Evolutionary conservation across 2,888 invertebrate genomes (phyloP).

Genomic region (Sinotaia quadrata): DNA sequence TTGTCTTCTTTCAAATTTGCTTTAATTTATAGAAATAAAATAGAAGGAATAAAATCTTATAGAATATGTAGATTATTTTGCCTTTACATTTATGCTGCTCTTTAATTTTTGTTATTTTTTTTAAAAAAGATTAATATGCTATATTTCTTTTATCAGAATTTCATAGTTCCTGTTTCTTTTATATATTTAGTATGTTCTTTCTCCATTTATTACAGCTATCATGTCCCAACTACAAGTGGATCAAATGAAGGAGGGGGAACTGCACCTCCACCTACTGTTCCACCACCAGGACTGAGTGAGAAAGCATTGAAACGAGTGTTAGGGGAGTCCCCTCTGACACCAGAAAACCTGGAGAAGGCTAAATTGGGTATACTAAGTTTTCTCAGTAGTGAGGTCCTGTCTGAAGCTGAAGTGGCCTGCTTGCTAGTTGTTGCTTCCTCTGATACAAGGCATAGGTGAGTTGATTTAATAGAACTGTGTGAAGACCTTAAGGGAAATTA

Average conservation of each 20-base stretch:
- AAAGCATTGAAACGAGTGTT: constrained; percentile 60
- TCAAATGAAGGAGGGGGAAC: constrained; percentile 24
- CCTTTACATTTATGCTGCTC: too few relatives aligned
- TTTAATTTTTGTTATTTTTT: too few relatives aligned
- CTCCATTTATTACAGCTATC: constrained; percentile 30
- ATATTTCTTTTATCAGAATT: too few relatives aligned
- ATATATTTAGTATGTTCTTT: too few relatives aligned
- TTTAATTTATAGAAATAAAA: too few relatives aligned
- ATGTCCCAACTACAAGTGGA: constrained; percentile 11
- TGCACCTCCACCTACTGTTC: constrained; percentile 36
- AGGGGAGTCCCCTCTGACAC: constrained; percentile 60
- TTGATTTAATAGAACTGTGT: background rate
- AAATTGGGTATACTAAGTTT: constrained; percentile 88
- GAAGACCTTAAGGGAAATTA: background rate
- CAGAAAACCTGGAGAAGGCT: constrained; percentile 80
- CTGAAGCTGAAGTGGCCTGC: constrained; percentile 82
- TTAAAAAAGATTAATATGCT: too few relatives aligned
- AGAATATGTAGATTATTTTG: too few relatives aligned
- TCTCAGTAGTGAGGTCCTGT: constrained; percentile 84
- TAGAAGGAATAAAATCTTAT: too few relatives aligned
- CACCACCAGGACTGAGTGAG: constrained; percentile 66
- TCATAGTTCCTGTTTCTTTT: too few relatives aligned
- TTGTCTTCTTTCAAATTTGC: too few relatives aligned
- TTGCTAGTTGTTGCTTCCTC: constrained; percentile 89
- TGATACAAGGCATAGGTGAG: constrained; percentile 80